Percentiles rank a stretch among this genome's conserved stretches.
Conservation (phyloP, 2,797 vertebrate species). For the Pantherophis vulpinus region DNA sequence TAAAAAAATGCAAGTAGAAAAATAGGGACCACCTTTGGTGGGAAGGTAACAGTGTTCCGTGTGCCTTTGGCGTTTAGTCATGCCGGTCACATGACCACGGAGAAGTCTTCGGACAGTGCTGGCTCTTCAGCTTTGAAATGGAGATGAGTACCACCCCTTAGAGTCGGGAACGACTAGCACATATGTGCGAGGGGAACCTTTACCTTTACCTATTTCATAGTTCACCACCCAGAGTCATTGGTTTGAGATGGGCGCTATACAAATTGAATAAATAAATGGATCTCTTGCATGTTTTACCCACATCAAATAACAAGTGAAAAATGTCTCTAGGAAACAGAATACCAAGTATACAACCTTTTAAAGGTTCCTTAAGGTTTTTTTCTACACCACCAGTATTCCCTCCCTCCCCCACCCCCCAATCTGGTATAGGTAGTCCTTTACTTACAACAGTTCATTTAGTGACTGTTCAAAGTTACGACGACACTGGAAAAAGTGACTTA, state of each 20-base stretch:
- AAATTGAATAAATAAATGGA: background rate
- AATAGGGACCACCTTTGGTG: no score
- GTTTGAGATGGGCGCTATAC: background rate
- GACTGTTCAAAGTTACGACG: background rate
- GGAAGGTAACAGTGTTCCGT: no score
- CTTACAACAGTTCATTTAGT: background rate
- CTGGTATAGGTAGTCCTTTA: background rate
- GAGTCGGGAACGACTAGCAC: no score
- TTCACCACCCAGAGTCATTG: background rate
- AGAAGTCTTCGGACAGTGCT: no score
- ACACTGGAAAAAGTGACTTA: background rate
- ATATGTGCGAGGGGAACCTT: no score
- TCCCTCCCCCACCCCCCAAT: background rate
- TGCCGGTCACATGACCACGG: no score
- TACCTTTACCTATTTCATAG: background rate
- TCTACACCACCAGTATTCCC: background rate
- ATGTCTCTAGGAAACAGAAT: background rate
- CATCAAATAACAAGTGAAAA: background rate
- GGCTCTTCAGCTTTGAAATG: no score
- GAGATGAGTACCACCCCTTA: no score
- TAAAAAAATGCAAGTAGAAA: no score
- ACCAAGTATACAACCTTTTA: background rate
- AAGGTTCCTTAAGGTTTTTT: no score
- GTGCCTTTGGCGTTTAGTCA: no score
- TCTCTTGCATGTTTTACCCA: background rate